Evolutionary conservation across 2,797 vertebrate species (phyloP).

Genomic region (Pangasius krempfi): DNA sequence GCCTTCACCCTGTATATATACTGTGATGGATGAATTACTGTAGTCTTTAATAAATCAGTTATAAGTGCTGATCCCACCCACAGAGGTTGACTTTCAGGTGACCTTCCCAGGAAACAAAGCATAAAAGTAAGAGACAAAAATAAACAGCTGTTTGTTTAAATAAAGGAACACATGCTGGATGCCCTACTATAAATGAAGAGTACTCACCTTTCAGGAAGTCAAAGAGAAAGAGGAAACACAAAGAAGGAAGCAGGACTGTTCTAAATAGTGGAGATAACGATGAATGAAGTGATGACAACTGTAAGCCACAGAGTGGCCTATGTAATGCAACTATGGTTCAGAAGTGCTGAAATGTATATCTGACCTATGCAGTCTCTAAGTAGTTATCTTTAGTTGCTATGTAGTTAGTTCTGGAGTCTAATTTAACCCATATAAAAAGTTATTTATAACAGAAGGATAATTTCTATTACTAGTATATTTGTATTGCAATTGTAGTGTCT

Average conservation of each 20-base stretch:
- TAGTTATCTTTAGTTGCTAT: not conserved
- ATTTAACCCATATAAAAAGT: not conserved
- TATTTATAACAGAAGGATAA: not conserved
- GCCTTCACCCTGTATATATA: not conserved
- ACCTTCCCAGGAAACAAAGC: not conserved
- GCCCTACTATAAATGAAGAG: not conserved
- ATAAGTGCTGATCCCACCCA: not conserved
- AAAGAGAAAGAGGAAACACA: slow-evolving; percentile 1
- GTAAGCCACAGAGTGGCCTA: not conserved
- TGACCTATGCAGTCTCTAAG: not conserved
- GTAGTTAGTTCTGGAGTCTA: not conserved
- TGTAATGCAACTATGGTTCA: not conserved
- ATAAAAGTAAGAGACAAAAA: not conserved
- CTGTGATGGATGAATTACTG: not conserved
- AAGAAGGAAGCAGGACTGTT: not conserved
- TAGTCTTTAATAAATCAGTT: not conserved
- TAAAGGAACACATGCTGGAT: not conserved
- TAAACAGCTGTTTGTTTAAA: not conserved
- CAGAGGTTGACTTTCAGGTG: not conserved
- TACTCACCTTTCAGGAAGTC: not conserved
- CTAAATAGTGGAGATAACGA: not conserved
- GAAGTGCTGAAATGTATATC: not conserved
- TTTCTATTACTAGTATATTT: too few relatives aligned
- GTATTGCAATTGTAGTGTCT: too few relatives aligned
- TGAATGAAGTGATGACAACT: not conserved